A percentile compares a stretch with the other conserved stretches of the same genome.
phyloP scores from a whole-genome alignment of 1,140 invertebrate genomes.

The Cecropterus lyciades region DNA sequence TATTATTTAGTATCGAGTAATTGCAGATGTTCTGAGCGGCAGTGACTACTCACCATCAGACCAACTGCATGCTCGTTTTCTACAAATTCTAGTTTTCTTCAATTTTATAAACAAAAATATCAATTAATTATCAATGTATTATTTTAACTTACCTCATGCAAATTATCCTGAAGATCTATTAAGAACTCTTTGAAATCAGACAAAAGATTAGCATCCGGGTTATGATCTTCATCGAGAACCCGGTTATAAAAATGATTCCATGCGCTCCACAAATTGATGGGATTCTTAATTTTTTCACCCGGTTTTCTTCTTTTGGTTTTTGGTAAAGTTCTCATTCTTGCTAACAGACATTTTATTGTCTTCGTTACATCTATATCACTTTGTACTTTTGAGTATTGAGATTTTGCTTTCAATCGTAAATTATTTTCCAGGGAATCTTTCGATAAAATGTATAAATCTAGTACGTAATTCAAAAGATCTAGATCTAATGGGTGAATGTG shows the following conservation, averaged over 20 bases:
- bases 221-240: slow-evolving; percentile 27
- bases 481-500: slow-evolving; percentile 53
- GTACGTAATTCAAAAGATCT: slow-evolving; percentile 55
- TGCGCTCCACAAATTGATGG: slow-evolving; percentile 37
- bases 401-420: no score
- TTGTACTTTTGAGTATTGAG: neutral
- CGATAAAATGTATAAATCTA: slow-evolving; percentile 48
- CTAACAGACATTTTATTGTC: neutral
- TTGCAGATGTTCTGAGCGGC: no score
- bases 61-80: no score
- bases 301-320: slow-evolving; percentile 33
- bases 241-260: slow-evolving; percentile 27
- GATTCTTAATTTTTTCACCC: slow-evolving; percentile 28
- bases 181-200: slow-evolving; percentile 48
- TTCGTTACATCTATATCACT: slow-evolving; percentile 5
- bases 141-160: slow-evolving; percentile 46
- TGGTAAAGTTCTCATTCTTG: slow-evolving; percentile 30
- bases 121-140: neutral
- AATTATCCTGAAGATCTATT: slow-evolving; percentile 37
- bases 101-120: no score
- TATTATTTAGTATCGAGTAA: no score
- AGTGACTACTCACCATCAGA: no score
- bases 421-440: slow-evolving; percentile 4
- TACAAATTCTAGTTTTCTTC: no score
- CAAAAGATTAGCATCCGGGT: slow-evolving; percentile 2